phyloP scores from a whole-genome alignment of 2,888 invertebrate species.

The Erebia palarica region DNA sequence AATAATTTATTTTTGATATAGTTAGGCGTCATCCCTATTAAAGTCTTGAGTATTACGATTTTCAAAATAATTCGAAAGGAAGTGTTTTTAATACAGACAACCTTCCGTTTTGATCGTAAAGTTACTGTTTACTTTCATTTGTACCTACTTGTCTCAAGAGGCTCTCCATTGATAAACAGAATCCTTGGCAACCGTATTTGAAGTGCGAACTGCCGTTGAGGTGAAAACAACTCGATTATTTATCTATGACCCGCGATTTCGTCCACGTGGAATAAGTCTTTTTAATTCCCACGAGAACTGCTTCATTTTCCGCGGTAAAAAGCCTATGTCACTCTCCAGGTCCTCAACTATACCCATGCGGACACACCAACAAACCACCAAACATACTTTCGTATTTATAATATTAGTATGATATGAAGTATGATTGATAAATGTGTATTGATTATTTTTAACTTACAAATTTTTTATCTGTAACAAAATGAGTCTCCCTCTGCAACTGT shows the following conservation, averaged over 20 bases:
- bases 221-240: conserved; percentile 1
- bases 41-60: neutral
- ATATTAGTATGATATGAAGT: too few species aligned
- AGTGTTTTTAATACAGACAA: neutral
- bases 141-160: conserved; percentile 22
- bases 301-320: too few species aligned
- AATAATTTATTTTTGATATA: too few species aligned
- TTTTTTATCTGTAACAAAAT: too few species aligned
- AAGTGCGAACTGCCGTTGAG: neutral
- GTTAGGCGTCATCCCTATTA: too few species aligned
- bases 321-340: too few species aligned
- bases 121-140: conserved; percentile 20
- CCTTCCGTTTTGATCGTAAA: conserved; percentile 4
- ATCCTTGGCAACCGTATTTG: conserved; percentile 6
- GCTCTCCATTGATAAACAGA: conserved; percentile 19
- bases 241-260: neutral
- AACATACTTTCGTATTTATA: too few species aligned
- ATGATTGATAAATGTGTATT: neutral
- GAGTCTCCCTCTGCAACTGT: too few species aligned
- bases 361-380: too few species aligned
- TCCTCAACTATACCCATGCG: too few species aligned
- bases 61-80: neutral
- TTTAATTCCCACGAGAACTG: too few species aligned
- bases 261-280: too few species aligned
- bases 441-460: neutral